These are phyloP conservation scores for Drosophila subobscura DNA, from an alignment of 1,140 invertebrate genomes.

Conservation along the genomic window DNA sequence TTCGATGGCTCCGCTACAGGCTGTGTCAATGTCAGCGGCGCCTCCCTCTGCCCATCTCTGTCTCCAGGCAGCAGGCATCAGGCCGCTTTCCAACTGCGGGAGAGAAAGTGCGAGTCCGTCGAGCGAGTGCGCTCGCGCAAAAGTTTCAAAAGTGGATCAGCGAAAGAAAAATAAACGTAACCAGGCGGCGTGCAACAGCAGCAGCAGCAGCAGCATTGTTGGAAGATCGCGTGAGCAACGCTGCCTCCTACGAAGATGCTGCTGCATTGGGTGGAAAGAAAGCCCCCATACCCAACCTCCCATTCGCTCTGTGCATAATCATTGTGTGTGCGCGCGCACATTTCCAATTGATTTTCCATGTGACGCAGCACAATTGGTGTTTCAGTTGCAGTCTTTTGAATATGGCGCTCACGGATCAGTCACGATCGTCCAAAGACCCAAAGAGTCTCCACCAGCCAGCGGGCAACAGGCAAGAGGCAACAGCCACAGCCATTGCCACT, in stretches of 20 bases:
- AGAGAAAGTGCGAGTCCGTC: conserved; percentile 52
- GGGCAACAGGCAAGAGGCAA: not conserved
- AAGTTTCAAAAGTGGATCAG: conserved; percentile 81
- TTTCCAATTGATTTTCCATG: conserved; percentile 76
- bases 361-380: conserved; percentile 75
- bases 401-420: conserved; percentile 65
- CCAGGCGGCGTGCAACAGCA: conserved; percentile 63
- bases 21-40: conserved; percentile 46
- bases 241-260: conserved; percentile 60
- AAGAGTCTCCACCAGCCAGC: not conserved
- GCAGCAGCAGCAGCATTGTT: conserved; percentile 31
- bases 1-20: conserved; percentile 28
- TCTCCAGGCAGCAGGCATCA: conserved; percentile 1
- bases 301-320: conserved; percentile 70
- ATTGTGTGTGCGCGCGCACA: conserved; percentile 65
- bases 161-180: conserved; percentile 77
- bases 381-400: conserved; percentile 68
- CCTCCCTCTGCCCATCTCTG: not conserved
- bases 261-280: conserved; percentile 19
- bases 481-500: not conserved
- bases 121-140: conserved; percentile 50
- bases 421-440: conserved; percentile 21
- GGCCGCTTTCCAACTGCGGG: conserved; percentile 75
- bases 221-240: conserved; percentile 62
- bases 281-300: conserved; percentile 13